phyloP scores from a whole-genome alignment of 2,888 invertebrate species.

The Chymomyza amoena region DNA sequence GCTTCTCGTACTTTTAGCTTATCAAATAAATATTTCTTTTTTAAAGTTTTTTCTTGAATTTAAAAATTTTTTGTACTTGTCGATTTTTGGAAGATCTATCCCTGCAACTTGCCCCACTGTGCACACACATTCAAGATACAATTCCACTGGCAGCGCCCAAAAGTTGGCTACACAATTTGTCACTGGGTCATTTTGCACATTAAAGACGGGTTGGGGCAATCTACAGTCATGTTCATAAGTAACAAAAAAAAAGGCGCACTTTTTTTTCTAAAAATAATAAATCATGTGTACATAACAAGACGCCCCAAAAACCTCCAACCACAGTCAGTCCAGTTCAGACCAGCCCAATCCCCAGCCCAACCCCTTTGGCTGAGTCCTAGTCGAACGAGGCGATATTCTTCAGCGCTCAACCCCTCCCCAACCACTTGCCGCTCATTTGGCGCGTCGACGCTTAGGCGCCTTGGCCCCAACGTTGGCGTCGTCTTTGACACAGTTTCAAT shows the following conservation, averaged over 20 bases:
- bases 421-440: slow-evolving; percentile 13
- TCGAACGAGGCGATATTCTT: background rate
- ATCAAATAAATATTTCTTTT: no score
- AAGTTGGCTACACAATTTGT: slow-evolving; percentile 61
- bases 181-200: slow-evolving; percentile 61
- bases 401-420: background rate
- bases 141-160: slow-evolving; percentile 18
- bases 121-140: slow-evolving; percentile 18
- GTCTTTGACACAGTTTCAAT: slow-evolving; percentile 58
- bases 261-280: slow-evolving; percentile 47
- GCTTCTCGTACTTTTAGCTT: no score
- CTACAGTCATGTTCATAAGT: background rate
- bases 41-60: no score
- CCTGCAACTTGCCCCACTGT: slow-evolving; percentile 3
- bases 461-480: slow-evolving; percentile 29
- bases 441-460: slow-evolving; percentile 29
- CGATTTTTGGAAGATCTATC: background rate
- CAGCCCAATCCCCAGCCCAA: slow-evolving; percentile 17
- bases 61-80: no score
- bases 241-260: slow-evolving; percentile 2
- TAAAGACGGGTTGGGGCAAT: slow-evolving; percentile 23
- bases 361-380: background rate
- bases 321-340: slow-evolving; percentile 5
- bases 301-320: slow-evolving; percentile 11
- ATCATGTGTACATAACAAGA: slow-evolving; percentile 52